Base-by-base conservation (phyloP, 2,888 invertebrate genomes). In the Trachelus iudaicus region DNA sequence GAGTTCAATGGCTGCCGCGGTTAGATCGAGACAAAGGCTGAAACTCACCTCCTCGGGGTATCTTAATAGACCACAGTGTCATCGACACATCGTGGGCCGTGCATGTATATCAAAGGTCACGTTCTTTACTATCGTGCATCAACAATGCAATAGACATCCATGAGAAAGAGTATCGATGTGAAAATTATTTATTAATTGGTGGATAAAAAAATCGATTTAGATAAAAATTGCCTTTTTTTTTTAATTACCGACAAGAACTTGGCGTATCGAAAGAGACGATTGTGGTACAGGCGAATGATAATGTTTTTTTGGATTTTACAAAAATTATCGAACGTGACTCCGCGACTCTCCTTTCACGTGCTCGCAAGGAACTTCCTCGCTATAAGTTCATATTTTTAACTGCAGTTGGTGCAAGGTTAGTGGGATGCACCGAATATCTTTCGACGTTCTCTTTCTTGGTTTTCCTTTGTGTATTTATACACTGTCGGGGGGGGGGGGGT, bases 41-140 rank as follows among this genome's bases (percentile, higher is more conserved):
- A 79, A 37, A 77, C 83, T 79, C 79, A 78, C 84, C 84, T 83
- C 83, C 81, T 83, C 75, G 80, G 79, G 75, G 83, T 88, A 88
- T 87, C 89, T 89, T 89, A 87, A 87, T 88, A 87, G 88, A 87
- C 86, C 87, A 87, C 83, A 82, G 85, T 86, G 87, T 88, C 88
- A 87, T 87, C 85, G 87, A 87, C 88, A 87, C 81, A 56, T 56
- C 56, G 56, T 56, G 56, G 56, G 56, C 56, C 56, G 56, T 56
- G 56, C 56, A 56, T 23, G 56, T 56, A 9, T 23, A 23, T 56
- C 56, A 56, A 56, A 56, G 56, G 23, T 56, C 56, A 56, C 23
- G 56, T 56, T 56, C 69, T 30, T 34, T 11, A n/a, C 40, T 30
- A 30, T 40, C 35, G 35, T n/a, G 13, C 23, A 68, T 56, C 23